Conservation (phyloP, 2,888 invertebrate species). For the Dicyrtomina minuta region DNA sequence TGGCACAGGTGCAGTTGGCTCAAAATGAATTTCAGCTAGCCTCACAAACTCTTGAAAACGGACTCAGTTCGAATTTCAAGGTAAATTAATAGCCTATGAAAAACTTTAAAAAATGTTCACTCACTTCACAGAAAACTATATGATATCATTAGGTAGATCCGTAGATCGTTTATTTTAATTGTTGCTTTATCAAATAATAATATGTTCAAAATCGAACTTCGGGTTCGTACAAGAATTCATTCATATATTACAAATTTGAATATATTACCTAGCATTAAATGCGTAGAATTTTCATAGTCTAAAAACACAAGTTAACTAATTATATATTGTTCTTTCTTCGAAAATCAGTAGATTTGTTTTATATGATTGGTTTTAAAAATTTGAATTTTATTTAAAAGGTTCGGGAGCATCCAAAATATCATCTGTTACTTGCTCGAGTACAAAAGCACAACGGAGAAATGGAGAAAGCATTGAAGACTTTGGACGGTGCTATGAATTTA, state of each 20-base stretch:
- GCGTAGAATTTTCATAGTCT: too few relatives aligned
- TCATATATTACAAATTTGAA: too few relatives aligned
- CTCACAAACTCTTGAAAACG: conserved; percentile 81
- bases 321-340: too few relatives aligned
- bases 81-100: conserved; percentile 56
- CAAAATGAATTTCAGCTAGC: conserved; percentile 70
- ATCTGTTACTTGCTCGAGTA: conserved; percentile 80
- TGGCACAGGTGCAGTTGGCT: conserved; percentile 78
- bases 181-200: not conserved
- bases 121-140: too few relatives aligned
- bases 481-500: conserved; percentile 72
- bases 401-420: conserved; percentile 85
- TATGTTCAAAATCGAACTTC: too few relatives aligned
- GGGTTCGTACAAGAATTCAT: too few relatives aligned
- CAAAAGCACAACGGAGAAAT: conserved; percentile 72
- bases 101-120: too few relatives aligned
- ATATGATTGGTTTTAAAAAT: not conserved
- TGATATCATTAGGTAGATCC: too few relatives aligned
- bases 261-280: too few relatives aligned
- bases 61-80: conserved; percentile 88
- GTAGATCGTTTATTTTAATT: too few relatives aligned
- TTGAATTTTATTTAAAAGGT: too few relatives aligned
- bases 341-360: not conserved
- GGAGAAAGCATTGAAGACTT: conserved; percentile 72
- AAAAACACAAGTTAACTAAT: too few relatives aligned